Percentiles rank a stretch among this genome's conserved stretches.
These are phyloP conservation scores for Eudasyphora cyanicolor DNA, from an alignment of 2,888 invertebrate species.

Conservation along the genomic window DNA sequence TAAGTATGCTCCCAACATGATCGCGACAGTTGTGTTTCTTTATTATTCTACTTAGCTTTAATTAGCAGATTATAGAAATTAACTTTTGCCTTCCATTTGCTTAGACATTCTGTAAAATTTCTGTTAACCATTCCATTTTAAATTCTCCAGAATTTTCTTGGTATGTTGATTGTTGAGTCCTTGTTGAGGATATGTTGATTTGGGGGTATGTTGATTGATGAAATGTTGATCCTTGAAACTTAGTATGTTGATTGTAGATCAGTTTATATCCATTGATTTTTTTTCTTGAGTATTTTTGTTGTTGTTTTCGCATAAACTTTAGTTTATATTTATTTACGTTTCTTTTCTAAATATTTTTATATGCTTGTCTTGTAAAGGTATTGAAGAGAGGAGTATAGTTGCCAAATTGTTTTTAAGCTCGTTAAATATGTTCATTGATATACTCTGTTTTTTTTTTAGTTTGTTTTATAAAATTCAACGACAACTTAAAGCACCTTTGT, in stretches of 20 bases:
- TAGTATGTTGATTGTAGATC: slow-evolving; percentile 54
- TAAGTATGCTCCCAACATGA: too few species aligned
- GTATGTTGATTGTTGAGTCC: slow-evolving; percentile 53
- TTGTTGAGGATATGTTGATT: slow-evolving; percentile 10
- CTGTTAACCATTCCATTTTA: neutral
- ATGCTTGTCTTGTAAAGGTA: slow-evolving; percentile 18
- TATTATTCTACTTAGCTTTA: too few species aligned
- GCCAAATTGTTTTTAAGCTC: slow-evolving; percentile 57
- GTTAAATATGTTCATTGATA: slow-evolving; percentile 28
- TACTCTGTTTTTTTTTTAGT: neutral
- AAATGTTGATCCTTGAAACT: neutral
- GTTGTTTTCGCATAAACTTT: slow-evolving; percentile 25
- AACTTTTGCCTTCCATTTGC: too few species aligned
- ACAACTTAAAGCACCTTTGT: slow-evolving; percentile 48
- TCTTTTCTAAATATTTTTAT: slow-evolving; percentile 35
- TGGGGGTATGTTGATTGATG: neutral
- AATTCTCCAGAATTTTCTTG: neutral
- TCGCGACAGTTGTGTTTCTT: too few species aligned
- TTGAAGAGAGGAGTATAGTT: slow-evolving; percentile 20
- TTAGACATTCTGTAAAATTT: neutral
- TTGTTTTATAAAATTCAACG: slow-evolving; percentile 34
- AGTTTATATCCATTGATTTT: slow-evolving; percentile 17
- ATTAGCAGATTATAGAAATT: too few species aligned
- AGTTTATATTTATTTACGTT: slow-evolving; percentile 20
- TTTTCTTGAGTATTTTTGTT: neutral